Percentiles rank a stretch among this genome's conserved stretches.
phyloP scores from a whole-genome alignment of 2,888 invertebrate species.

The Abrostola triplasia region DNA sequence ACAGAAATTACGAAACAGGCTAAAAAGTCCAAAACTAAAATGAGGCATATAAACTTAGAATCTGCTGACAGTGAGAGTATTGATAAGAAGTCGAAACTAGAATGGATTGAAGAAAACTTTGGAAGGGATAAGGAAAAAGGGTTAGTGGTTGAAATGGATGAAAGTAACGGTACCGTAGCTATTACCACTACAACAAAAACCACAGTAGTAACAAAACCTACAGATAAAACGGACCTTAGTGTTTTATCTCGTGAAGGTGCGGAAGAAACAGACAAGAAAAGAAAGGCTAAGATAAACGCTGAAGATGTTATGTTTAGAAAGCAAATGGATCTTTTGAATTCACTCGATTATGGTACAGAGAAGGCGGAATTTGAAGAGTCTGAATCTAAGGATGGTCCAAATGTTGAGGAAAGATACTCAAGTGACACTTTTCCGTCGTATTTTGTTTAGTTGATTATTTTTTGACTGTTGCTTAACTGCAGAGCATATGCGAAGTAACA shows the following conservation, averaged over 20 bases:
- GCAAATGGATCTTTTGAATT: slow-evolving; percentile 71
- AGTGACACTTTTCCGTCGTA: slow-evolving; percentile 64
- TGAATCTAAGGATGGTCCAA: slow-evolving; percentile 64
- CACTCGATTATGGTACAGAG: slow-evolving; percentile 74
- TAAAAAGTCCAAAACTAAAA: slow-evolving; percentile 19
- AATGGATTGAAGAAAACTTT: slow-evolving; percentile 68
- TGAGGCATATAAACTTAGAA: slow-evolving; percentile 16
- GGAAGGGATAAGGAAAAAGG: slow-evolving; percentile 53
- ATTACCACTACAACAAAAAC: slow-evolving; percentile 1
- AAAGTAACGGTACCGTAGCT: slow-evolving; percentile 10
- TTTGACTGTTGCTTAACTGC: slow-evolving; percentile 28
- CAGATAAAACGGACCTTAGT: slow-evolving; percentile 54
- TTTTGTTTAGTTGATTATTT: slow-evolving; percentile 46
- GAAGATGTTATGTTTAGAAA: slow-evolving; percentile 68
- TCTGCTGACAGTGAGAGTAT: slow-evolving; percentile 16
- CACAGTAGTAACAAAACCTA: slow-evolving; percentile 1
- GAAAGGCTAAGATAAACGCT: slow-evolving; percentile 40
- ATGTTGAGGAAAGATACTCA: slow-evolving; percentile 51
- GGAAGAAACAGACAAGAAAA: slow-evolving; percentile 46
- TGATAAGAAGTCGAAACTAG: slow-evolving; percentile 43
- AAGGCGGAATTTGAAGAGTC: slow-evolving; percentile 61
- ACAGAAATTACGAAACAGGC: slow-evolving; percentile 8
- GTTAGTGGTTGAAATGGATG: slow-evolving; percentile 31
- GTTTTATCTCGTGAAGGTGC: slow-evolving; percentile 59
- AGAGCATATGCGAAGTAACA: slow-evolving; percentile 14